These are phyloP conservation scores for Monopterus albus DNA, from an alignment of 2,113 vertebrate species.

Conservation along the genomic window DNA sequence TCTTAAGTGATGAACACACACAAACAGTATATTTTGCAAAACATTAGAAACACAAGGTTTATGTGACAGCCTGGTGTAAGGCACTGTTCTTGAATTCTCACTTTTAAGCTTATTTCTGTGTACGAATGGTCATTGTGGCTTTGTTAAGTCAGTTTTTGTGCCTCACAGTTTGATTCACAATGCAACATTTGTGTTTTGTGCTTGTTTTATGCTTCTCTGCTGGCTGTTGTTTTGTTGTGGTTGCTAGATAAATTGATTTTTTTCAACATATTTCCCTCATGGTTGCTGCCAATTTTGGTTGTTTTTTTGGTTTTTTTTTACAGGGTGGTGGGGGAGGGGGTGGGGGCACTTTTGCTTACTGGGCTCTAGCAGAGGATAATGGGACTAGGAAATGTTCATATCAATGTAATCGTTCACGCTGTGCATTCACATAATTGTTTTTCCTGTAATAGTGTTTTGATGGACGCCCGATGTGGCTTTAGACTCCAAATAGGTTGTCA, in stretches of 20 bases:
- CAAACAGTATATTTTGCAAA: background rate
- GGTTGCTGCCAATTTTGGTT: slow-evolving; percentile 2
- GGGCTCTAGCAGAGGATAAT: background rate
- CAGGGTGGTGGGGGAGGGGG: too few species aligned
- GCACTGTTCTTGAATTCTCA: background rate
- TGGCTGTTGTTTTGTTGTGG: background rate
- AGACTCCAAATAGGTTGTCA: background rate
- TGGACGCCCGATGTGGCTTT: background rate
- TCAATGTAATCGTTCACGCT: background rate
- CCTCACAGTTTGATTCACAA: too few species aligned
- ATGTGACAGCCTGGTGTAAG: background rate
- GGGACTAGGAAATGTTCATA: background rate
- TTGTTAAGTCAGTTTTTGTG: background rate
- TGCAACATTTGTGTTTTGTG: too few species aligned
- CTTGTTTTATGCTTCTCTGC: background rate
- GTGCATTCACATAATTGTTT: background rate
- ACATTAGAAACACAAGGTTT: background rate
- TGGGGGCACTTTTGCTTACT: too few species aligned
- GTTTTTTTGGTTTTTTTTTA: too few species aligned
- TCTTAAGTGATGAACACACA: too few species aligned
- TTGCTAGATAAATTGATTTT: background rate
- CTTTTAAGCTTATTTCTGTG: background rate
- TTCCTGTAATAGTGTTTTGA: background rate
- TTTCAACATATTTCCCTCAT: background rate
- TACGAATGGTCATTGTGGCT: background rate